Evolutionary conservation across 2,797 vertebrate genomes (phyloP).

Genomic region (Enteromius treurensis): DNA sequence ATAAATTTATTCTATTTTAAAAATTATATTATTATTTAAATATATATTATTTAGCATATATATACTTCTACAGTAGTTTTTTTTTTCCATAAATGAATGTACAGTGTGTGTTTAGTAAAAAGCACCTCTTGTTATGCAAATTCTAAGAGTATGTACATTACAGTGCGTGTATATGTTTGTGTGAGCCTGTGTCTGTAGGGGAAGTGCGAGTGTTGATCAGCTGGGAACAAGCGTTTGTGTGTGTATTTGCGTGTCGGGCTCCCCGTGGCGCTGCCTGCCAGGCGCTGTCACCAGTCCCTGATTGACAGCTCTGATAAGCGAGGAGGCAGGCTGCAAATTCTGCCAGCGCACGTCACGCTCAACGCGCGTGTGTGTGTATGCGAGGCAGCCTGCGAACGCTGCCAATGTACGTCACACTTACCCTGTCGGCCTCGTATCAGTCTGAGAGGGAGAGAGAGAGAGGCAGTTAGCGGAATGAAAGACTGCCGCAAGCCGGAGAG

Average conservation of each 20-base stretch:
- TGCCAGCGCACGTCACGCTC: conserved; percentile 58
- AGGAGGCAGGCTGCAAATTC: conserved; percentile 61
- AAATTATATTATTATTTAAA: not conserved
- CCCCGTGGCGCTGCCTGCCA: conserved; percentile 49
- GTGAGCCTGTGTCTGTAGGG: conserved; percentile 27
- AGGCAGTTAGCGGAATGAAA: conserved; percentile 49
- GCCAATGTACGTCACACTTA: conserved; percentile 58
- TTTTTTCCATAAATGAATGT: not conserved
- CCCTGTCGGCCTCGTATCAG: conserved; percentile 47
- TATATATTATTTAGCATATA: not conserved
- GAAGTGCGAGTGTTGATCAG: conserved; percentile 33
- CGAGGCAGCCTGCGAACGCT: conserved; percentile 57
- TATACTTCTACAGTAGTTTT: not conserved
- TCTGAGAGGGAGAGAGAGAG: conserved; percentile 40
- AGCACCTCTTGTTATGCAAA: not conserved
- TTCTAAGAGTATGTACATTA: not conserved
- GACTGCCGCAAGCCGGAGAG: conserved; percentile 33
- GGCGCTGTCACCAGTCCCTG: conserved; percentile 55
- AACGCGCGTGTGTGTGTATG: conserved; percentile 34
- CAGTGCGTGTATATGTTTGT: conserved; percentile 9
- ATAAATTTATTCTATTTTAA: not conserved
- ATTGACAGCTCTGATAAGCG: conserved; percentile 65
- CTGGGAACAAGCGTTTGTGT: conserved; percentile 42
- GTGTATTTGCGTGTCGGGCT: conserved; percentile 54
- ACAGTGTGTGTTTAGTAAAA: conserved; percentile 28